phyloP scores from a whole-genome alignment of 2,888 invertebrate genomes.

The Ophion ellenae region DNA sequence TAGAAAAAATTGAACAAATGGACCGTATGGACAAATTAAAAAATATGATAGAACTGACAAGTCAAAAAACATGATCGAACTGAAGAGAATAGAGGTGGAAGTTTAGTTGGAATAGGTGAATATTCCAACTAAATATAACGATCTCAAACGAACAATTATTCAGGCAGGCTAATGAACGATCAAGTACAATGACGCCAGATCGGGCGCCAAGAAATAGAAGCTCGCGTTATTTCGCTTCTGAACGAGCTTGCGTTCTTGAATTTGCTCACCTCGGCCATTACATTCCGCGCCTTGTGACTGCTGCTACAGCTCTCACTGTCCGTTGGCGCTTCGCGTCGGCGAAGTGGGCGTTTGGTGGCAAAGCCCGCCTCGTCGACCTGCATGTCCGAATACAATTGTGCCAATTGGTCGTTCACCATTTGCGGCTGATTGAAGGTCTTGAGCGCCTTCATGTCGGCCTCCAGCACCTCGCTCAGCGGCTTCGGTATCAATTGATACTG shows the following conservation, averaged over 20 bases:
- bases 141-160: neutral
- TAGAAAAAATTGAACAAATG: too few relatives aligned
- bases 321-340: conserved; percentile 86
- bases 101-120: too few relatives aligned
- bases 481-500: conserved; percentile 88
- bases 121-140: too few relatives aligned
- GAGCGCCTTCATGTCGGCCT: conserved; percentile 86
- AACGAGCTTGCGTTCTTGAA: conserved; percentile 26
- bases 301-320: conserved; percentile 82
- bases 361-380: conserved; percentile 86
- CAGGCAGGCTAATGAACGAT: neutral
- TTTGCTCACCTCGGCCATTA: conserved; percentile 77
- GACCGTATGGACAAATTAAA: too few relatives aligned
- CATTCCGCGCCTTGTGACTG: conserved; percentile 77
- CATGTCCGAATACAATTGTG: conserved; percentile 88
- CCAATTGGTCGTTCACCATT: conserved; percentile 90
- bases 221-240: neutral
- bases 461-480: conserved; percentile 87
- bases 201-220: neutral
- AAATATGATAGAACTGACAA: too few relatives aligned
- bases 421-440: conserved; percentile 86
- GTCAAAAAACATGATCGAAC: too few relatives aligned
- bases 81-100: too few relatives aligned
- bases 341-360: conserved; percentile 86
- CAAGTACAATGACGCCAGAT: neutral